Percentiles rank a stretch among this genome's conserved stretches.
Conservation (phyloP, 2,797 vertebrate species). For the Furcifer pardalis region DNA sequence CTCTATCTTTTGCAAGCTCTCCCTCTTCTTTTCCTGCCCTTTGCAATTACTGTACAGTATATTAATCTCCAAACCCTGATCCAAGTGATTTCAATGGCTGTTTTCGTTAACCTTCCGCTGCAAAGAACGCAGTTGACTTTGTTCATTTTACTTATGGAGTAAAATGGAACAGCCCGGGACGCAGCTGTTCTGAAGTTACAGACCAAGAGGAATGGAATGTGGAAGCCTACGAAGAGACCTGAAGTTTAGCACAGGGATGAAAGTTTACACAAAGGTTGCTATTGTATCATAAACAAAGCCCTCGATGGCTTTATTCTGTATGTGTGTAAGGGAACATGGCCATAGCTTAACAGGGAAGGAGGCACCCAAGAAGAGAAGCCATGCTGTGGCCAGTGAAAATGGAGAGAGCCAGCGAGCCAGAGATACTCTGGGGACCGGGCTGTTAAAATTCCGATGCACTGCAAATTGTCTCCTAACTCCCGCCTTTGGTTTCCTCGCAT, state of each 20-base stretch:
- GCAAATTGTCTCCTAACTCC: not conserved
- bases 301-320: not conserved
- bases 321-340: too few species aligned
- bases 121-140: not conserved
- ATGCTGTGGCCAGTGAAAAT: not conserved
- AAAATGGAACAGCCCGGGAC: not conserved
- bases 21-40: not conserved
- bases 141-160: not conserved
- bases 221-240: not conserved
- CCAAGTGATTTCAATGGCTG: not conserved
- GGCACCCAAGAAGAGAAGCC: rapidly evolving
- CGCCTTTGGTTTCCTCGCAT: too few species aligned
- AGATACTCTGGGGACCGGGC: too few species aligned
- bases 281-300: not conserved
- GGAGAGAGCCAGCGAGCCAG: too few species aligned
- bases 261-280: not conserved
- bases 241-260: not conserved
- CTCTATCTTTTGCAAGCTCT: not conserved
- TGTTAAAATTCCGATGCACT: not conserved
- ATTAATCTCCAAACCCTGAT: not conserved
- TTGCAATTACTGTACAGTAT: not conserved
- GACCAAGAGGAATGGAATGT: not conserved
- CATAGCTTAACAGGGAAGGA: not conserved
- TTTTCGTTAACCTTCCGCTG: not conserved
- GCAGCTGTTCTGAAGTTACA: not conserved